Base-by-base conservation (phyloP, 2,797 vertebrate species). In the Basileuterus tristriatus region DNA sequence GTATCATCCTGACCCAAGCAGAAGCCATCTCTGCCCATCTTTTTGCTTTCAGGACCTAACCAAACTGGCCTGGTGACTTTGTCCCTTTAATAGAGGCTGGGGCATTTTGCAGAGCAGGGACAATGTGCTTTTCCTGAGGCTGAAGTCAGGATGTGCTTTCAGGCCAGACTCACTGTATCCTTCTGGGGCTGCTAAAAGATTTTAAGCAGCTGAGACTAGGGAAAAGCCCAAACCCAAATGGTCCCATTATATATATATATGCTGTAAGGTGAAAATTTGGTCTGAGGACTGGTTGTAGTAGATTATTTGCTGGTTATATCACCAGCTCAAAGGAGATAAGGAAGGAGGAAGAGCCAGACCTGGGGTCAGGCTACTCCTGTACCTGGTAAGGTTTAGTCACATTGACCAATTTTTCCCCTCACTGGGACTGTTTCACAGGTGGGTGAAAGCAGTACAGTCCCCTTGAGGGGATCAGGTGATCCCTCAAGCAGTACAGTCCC, bases 141-240 rank as follows among this genome's bases (percentile, higher is more conserved):
- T 46, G 44, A 46, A 46, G 46, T 47, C 46, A 46, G 46, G 46
- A 69, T 79, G 24, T 15, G 46, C 71, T 37, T 29, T 52, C 2
- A 3, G 37, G 32, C 19, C 44, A 60, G 52, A 34, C 46, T 71
- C 0, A 0, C 11, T 52, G 3, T 36, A 32, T 13, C 11, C 30
- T 52, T 87, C 39, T n/a, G 47, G 37, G 44, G 3, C 36, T 87
- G 29, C 65, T 29, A 32, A 29, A 68, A 24, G 30, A 39, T 76
- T 92, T 92, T 60, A 53, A 59, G 71, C 15, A 70, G 37, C 72
- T 15, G 43, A 71, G 6, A n/a, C 20, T 53, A 36, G 69, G 11
- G 56, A 32, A 44, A 70, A 70, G 34, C 32, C 4, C 9, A 2
- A 18, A 50, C 20, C 26, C 7, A 64, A 64, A 11, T 0, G 0